These are phyloP conservation scores for Drosophila nannoptera DNA, from an alignment of 1,140 invertebrate species.

Conservation along the genomic window DNA sequence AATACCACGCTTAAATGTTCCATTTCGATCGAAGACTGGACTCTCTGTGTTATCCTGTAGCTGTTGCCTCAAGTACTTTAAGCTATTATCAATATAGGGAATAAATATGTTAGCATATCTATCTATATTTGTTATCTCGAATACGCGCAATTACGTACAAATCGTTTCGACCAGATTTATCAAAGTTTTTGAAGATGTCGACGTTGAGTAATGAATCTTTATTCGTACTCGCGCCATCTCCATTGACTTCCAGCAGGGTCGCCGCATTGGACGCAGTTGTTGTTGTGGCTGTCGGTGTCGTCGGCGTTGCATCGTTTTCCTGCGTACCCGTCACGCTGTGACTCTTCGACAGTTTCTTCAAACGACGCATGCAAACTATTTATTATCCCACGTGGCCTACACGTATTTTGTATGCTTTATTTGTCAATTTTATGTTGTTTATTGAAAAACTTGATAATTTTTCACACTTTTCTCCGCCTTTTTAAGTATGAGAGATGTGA, in stretches of 20 bases:
- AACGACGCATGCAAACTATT: conserved; percentile 49
- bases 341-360: conserved; percentile 67
- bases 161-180: conserved; percentile 71
- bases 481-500: conserved; percentile 35
- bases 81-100: conserved; percentile 25
- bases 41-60: conserved; percentile 62
- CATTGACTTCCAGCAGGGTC: conserved; percentile 43
- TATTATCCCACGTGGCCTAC: conserved; percentile 34
- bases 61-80: conserved; percentile 76
- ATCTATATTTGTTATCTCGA: too few species aligned
- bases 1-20: conserved; percentile 71
- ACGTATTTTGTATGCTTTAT: conserved; percentile 21
- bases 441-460: conserved; percentile 50
- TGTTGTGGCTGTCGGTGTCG: conserved; percentile 20
- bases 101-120: neutral
- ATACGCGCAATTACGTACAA: conserved; percentile 48
- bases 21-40: conserved; percentile 66
- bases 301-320: conserved; percentile 38
- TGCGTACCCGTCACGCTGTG: conserved; percentile 59
- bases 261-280: conserved; percentile 14
- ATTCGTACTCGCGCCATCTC: conserved; percentile 4
- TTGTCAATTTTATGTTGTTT: conserved; percentile 29
- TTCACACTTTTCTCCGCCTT: conserved; percentile 56
- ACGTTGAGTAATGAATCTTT: conserved; percentile 45
- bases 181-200: conserved; percentile 75